phyloP scores from a whole-genome alignment of 2,113 vertebrate genomes.

The Syrmaticus mikado region DNA sequence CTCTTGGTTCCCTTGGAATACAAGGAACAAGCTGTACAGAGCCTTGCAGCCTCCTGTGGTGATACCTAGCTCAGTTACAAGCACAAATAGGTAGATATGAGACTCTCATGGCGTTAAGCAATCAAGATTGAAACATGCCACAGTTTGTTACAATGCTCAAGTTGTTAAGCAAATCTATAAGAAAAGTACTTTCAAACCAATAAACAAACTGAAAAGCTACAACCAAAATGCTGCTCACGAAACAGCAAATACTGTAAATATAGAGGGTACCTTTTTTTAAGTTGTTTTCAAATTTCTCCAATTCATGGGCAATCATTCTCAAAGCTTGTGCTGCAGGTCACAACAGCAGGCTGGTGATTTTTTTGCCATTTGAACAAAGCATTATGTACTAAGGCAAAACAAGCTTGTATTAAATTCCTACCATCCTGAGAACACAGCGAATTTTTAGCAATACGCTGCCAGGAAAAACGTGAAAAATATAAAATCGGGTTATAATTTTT shows the following conservation, averaged over 20 bases:
- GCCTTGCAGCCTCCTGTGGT: background rate
- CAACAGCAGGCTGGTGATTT: background rate
- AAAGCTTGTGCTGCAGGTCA: background rate
- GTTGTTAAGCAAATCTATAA: background rate
- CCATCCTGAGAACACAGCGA: background rate
- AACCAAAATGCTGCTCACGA: background rate
- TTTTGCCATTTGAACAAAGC: background rate
- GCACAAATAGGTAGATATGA: background rate
- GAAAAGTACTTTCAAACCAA: background rate
- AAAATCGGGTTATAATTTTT: background rate
- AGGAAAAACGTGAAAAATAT: background rate
- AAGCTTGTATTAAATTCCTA: background rate
- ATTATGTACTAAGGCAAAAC: background rate
- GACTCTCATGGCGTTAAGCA: background rate
- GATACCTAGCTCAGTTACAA: background rate
- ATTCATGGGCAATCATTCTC: background rate
- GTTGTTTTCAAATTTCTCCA: background rate
- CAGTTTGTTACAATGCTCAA: background rate
- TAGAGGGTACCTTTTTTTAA: background rate
- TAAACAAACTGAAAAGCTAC: background rate
- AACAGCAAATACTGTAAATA: background rate
- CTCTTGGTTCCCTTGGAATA: fast-evolving
- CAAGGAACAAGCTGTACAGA: fast-evolving
- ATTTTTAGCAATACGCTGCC: background rate
- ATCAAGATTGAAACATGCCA: fast-evolving